Base-by-base conservation (phyloP, 2,888 invertebrate species). In the Marronus borbonicus region DNA sequence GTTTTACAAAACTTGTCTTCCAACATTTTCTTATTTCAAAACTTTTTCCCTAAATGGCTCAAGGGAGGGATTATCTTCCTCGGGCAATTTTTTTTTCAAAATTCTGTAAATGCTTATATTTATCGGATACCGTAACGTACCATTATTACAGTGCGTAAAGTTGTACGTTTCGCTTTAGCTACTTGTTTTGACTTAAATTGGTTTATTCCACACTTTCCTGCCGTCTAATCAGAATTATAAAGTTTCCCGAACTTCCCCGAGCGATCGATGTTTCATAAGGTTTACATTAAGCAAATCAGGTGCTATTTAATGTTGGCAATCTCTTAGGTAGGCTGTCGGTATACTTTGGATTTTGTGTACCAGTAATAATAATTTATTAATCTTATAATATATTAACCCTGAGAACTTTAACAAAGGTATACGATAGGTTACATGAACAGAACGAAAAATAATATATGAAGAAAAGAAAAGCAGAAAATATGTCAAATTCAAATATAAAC, bases 141-240 rank as follows among this genome's bases (percentile, higher is more conserved):
- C 24, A n/a, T 28, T 60, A 28, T 60, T 60, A 60, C 28, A 8
- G 10, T 60, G 24, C 60, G 60, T 60, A 60, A 60, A 60, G 60
- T 60, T 60, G 55, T 55, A 55, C 55, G 55, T 60, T 28, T 28
- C 20, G 28, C 60, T 28, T 60, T 60, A 60, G 60, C 24, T 60
- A 60, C 60, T 60, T 60, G 60, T 39, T 66, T 66, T n/a, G 39
- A 17, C 66, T 66, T 66, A 66, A 66, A 66, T 66, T 66, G 39
- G 44, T 44, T 66, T 66, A n/a, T 44, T 39, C 66, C 7, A 44
- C 66, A 39, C 17, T 66, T 66, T 17, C 17, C 66, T n/a, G 66
- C 17, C 44, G n/a, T 66, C 66, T 66, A 39, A 66, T 66, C 66
- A 44, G 44, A 66, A 44, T 66, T 66, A 66, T 66, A 44, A 39